Evolutionary conservation across 1,140 invertebrate species (phyloP).

Genomic region (Adelges cooleyi): DNA sequence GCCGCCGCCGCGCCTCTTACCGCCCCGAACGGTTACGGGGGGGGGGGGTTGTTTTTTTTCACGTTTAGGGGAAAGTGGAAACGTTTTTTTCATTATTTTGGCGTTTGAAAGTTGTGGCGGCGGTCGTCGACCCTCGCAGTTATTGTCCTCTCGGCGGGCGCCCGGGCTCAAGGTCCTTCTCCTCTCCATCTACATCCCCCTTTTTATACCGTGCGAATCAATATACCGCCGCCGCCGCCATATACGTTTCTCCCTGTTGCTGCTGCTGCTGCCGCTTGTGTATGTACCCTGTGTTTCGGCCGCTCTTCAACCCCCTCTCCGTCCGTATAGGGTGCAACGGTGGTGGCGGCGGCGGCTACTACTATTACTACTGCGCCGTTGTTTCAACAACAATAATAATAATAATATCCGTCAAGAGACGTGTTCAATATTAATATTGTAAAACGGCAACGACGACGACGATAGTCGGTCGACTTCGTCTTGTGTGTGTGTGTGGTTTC

Average conservation of each 20-base stretch:
- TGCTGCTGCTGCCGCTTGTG: not conserved
- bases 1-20: not conserved
- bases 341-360: too few relatives aligned
- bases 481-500: too few relatives aligned
- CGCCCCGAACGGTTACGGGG: not conserved
- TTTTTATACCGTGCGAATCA: not conserved
- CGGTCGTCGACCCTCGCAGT: constrained; percentile 17
- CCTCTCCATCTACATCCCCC: not conserved
- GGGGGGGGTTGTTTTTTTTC: not conserved
- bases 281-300: too few relatives aligned
- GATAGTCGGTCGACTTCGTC: too few relatives aligned
- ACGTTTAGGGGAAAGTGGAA: not conserved
- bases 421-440: too few relatives aligned
- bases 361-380: too few relatives aligned
- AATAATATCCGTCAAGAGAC: too few relatives aligned
- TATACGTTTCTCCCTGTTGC: constrained; percentile 17
- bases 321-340: too few relatives aligned
- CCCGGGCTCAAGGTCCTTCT: constrained; percentile 22
- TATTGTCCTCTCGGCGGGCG: not conserved
- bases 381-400: too few relatives aligned
- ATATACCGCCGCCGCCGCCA: not conserved
- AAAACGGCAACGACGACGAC: too few relatives aligned
- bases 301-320: too few relatives aligned
- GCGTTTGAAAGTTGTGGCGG: not conserved
- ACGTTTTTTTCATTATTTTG: not conserved